Base-by-base conservation (phyloP, 2,888 invertebrate genomes). In the Drosophila stalkeri region DNA sequence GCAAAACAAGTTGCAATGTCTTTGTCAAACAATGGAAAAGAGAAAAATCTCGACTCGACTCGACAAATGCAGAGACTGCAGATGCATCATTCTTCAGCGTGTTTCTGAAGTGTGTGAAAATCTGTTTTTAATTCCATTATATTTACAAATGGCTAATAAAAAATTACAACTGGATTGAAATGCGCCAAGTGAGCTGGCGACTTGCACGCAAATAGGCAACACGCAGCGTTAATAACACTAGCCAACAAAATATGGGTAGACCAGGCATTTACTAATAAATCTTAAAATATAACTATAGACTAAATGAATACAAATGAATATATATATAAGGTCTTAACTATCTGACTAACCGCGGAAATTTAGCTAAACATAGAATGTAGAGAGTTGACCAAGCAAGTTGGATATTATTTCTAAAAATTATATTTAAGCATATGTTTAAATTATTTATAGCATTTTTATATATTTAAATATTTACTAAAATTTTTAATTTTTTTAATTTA, bases 1-100 rank as follows among this genome's bases (percentile, higher is more conserved):
- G 82, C 75, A 81, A 66, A 75, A n/a, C n/a, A 75, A 80, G 64
- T 59, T 72, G 62, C 68, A 73, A 66, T 66, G 75, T 66, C 77
- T 72, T 73, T 79, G 66, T 70, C 72, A 87, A 79, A 72, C 64
- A 83, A 72, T 72, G 69, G 60, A 63, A 70, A 64, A 52, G 31
- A 11, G 27, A 11, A 20, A 1, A 14, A 14, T 7, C 46, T 14
- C 23, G 23, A 27, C 23, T 33, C 7, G 33, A 9, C 33, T 33
- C n/a, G n/a, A n/a, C n/a, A n/a, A n/a, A n/a, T n/a, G 33, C 33
- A 8, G 33, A 33, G 9, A 33, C 8, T 33, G 33, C 7, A 46
- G 44, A 44, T 20, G 12, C 44, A 7, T 4, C n/a, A 2, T n/a
- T 27, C 27, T n/a, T n/a, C 31, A 6, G 2, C 7, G 1, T 18